These are phyloP conservation scores for Cinclus cinclus DNA, from an alignment of 2,113 vertebrate genomes.

Conservation along the genomic window DNA sequence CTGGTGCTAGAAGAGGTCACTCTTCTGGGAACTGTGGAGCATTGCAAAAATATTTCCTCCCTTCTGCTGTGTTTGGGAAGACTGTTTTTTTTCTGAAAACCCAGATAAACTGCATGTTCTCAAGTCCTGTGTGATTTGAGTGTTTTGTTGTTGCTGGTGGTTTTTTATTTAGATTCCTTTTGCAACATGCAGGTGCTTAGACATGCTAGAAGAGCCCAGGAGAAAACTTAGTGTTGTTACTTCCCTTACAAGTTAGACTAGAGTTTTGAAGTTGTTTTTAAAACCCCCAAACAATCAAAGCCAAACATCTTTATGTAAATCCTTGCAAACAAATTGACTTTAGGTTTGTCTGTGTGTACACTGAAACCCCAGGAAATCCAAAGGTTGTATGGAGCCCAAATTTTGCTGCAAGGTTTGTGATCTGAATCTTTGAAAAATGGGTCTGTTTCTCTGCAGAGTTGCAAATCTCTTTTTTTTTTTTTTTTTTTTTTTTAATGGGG, in stretches of 20 bases:
- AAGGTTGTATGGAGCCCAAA: rapidly evolving
- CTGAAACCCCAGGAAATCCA: background rate
- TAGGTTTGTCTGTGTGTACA: background rate
- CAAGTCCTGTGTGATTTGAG: background rate
- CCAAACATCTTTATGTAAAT: background rate
- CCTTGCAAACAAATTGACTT: background rate
- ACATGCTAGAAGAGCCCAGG: background rate
- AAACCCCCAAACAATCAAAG: background rate
- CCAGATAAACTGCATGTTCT: background rate
- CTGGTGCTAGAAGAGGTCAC: background rate
- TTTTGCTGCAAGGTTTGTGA: background rate
- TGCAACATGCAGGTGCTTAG: background rate
- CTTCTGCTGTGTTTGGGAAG: background rate
- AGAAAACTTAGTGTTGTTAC: background rate
- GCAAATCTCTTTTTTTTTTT: background rate
- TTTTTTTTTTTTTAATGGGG: too few relatives aligned
- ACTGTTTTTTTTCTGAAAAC: background rate
- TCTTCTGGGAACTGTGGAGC: background rate
- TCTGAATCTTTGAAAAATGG: background rate
- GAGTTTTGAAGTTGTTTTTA: background rate
- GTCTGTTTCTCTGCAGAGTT: background rate
- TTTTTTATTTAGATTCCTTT: background rate
- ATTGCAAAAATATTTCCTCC: background rate
- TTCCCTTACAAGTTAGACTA: background rate
- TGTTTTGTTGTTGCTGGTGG: background rate